Base-by-base conservation (phyloP, 1,140 invertebrate species). In the Eriosoma lanigerum region DNA sequence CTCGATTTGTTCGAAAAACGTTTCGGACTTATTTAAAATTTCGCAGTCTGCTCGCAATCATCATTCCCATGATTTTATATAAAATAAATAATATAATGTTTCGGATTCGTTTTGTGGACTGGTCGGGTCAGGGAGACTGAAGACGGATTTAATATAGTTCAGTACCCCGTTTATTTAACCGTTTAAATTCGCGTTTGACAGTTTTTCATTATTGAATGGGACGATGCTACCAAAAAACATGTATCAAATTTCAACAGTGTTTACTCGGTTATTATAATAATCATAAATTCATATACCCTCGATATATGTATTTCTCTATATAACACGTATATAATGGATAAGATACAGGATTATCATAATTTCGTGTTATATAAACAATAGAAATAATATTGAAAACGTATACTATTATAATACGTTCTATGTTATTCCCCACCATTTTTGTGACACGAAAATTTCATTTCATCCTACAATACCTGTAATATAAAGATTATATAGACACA, bases 1-100 rank as follows among this genome's bases (percentile, higher is more conserved):
- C 44, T 17, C 21, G 66, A 13, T 68, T 68, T 68, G 38, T 68
- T 46, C 38, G 38, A 21, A 26, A 68, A 68, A 68, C 44, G 44
- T 68, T 68, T 68, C 32, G 46, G 13, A 68, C 32, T 13, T 38
- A 38, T 68, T 46, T 68, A 5, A 12, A 13, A 68, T 48, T 48
- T 68, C 13, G 66, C 38, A 8, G 17, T 9, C 15, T 13, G 15
- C 24, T 8, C 38, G 38, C 32, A 8, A 8, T 68, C 62, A 44
- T 46, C 21, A 10, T 13, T 15, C 6, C 21, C 9, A 17, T 38
- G 32, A 4, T 4, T 38, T 4, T 38, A 38, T 38, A 38, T 38
- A 38, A n/a, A n/a, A n/a, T n/a, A n/a, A 26, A 60, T 60, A 60
- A 10, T 58, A 10, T 26, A 38, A 10, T 66, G 3, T 44, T 21